phyloP scores from a whole-genome alignment of 2,888 invertebrate genomes.

The Sialis lutaria region DNA sequence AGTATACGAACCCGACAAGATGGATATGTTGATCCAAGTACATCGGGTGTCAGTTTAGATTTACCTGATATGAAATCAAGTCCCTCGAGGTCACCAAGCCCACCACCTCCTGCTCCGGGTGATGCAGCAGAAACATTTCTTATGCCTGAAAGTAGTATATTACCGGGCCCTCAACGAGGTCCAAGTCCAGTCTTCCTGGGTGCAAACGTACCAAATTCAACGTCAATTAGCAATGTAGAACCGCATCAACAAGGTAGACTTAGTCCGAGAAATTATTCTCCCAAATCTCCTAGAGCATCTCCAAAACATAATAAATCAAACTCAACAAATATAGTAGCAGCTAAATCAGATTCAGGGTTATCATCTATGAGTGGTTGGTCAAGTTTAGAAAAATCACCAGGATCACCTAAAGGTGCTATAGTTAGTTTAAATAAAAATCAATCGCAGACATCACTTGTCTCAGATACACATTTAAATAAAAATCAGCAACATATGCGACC shows the following conservation, averaged over 20 bases:
- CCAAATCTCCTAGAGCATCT: constrained; percentile 54
- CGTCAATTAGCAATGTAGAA: constrained; percentile 19
- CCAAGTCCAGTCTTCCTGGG: constrained; percentile 27
- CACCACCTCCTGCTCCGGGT: constrained; percentile 68
- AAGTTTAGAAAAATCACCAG: constrained; percentile 69
- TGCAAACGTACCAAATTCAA: constrained; percentile 17
- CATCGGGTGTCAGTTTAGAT: constrained; percentile 5
- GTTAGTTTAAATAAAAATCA: constrained; percentile 5
- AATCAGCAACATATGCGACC: constrained; percentile 8
- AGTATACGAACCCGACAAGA: constrained; percentile 47
- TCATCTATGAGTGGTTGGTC: constrained; percentile 81
- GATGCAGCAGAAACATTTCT: constrained; percentile 38
- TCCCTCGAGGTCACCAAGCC: constrained; percentile 38
- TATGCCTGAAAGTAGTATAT: constrained; percentile 17
- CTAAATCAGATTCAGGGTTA: constrained; percentile 72
- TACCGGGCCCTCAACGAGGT: constrained; percentile 18
- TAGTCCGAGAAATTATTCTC: constrained; percentile 47
- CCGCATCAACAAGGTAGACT: constrained; percentile 29
- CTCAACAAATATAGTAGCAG: constrained; percentile 43
- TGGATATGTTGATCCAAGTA: constrained; percentile 34
- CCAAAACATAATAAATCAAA: constrained; percentile 45
- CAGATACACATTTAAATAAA: constrained; percentile 5
- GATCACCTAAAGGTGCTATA: constrained; percentile 46
- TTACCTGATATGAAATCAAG: constrained; percentile 9
- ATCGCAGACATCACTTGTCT: constrained; percentile 2